Conservation (phyloP, 2,888 invertebrate species). For the Diloba caeruleocephala region DNA sequence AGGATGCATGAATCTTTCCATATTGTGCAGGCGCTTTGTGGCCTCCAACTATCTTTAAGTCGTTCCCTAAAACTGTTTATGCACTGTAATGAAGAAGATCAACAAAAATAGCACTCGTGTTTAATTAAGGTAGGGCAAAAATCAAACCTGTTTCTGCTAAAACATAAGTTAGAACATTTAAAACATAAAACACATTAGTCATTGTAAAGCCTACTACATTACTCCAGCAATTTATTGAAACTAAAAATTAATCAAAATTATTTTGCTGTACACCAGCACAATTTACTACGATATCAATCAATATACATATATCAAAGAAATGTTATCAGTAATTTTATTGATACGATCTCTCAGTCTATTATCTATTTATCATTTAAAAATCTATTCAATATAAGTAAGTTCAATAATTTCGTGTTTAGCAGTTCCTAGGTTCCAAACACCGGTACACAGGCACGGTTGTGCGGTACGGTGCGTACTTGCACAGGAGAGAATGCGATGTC, state of each 20-base stretch:
- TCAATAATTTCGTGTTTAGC: too few species aligned
- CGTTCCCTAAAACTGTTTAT: constrained; percentile 56
- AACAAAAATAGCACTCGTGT: background rate
- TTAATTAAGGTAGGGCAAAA: too few species aligned
- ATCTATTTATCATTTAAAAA: constrained; percentile 22
- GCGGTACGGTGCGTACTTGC: too few species aligned
- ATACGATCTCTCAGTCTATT: constrained; percentile 35
- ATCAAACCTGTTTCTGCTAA: constrained; percentile 27
- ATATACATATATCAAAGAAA: constrained; percentile 19
- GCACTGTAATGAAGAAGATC: constrained; percentile 5
- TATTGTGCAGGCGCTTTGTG: constrained; percentile 66
- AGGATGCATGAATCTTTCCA: constrained; percentile 77
- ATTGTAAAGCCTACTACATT: constrained; percentile 23
- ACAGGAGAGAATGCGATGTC: too few species aligned
- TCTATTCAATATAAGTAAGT: constrained; percentile 25
- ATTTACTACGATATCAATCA: constrained; percentile 32
- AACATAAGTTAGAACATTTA: constrained; percentile 11
- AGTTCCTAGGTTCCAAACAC: too few species aligned
- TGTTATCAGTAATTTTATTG: constrained; percentile 28
- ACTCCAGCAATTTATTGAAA: constrained; percentile 13
- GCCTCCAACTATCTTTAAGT: constrained; percentile 74
- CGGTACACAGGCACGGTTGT: too few species aligned
- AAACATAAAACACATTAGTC: constrained; percentile 10
- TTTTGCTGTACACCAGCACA: constrained; percentile 7
- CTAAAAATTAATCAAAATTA: constrained; percentile 27